Base-by-base conservation (phyloP, 2,888 invertebrate genomes). In the Galerucella calmariensis region DNA sequence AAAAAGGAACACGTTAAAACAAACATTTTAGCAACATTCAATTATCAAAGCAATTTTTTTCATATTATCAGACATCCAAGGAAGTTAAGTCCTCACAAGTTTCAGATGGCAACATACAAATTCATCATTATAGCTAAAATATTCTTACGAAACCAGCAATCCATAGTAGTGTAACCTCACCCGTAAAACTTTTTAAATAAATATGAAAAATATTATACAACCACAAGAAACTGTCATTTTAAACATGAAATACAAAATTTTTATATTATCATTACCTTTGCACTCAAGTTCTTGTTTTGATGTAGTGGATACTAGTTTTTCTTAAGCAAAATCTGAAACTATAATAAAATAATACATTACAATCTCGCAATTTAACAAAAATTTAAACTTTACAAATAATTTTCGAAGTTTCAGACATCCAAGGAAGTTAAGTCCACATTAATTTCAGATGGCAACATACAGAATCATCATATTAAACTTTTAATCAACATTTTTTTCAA, bases 51-150 rank as follows among this genome's bases (percentile, higher is more conserved):
- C 8, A 41, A 9, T 41, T 9, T 48, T 53, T 53, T 16, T 53
- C 6, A 48, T 16, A 27, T 20, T 35, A 44, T 67, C 77, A 77
- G 77, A 75, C 77, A 77, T 77, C 77, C 70, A 70, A 70, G 70
- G 65, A 70, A 70, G 70, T 70, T 70, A 70, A 63, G 48, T 62
- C 70, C 63, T 70, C 70, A 70, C n/a, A 44, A 27, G 41, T 63
- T 63, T 70, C 70, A 70, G 70, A 63, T 63, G 56, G 63, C 63
- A 70, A 70, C 63, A 70, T 63, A 35, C 35, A 27, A 8, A 27
- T 53, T 63, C 70, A 70, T 70, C 70, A 70, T 63, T 20, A 9
- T 4, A 27, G 27, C 27, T 27, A 27, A 1, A 27, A 1, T 27
- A 27, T 4, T 27, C 27, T 27, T 2, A 27, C 1, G 4, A 27